Evolutionary conservation across 1,140 invertebrate genomes (phyloP).

Genomic region (Tribolium castaneum): DNA sequence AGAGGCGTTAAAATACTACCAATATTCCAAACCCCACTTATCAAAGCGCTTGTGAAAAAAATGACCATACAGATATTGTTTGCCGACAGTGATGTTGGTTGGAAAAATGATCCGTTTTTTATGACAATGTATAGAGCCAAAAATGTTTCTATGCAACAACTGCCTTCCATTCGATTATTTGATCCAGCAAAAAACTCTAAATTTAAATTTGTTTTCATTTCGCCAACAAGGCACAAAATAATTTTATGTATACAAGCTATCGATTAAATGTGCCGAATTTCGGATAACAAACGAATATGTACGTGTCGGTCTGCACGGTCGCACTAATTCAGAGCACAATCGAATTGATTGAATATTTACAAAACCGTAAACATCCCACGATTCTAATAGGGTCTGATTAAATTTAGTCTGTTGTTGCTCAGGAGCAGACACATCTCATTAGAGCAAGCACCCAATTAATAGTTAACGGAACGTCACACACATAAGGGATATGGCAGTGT

Average conservation of each 20-base stretch:
- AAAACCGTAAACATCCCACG: constrained; percentile 31
- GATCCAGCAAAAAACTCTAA: background rate
- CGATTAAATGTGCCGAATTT: constrained; percentile 14
- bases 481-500: background rate
- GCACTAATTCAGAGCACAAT: constrained; percentile 18
- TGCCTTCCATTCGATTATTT: background rate
- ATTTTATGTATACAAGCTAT: background rate
- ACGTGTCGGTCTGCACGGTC: background rate
- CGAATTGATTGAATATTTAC: constrained; percentile 33
- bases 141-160: background rate
- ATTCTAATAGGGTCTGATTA: constrained; percentile 22
- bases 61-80: too few relatives aligned
- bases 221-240: background rate
- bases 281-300: constrained; percentile 3
- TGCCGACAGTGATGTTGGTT: too few relatives aligned
- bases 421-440: constrained; percentile 32
- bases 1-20: too few relatives aligned
- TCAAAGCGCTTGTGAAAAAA: too few relatives aligned
- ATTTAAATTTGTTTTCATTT: background rate
- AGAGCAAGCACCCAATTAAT: constrained; percentile 33
- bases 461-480: constrained; percentile 34
- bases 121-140: background rate
- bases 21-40: too few relatives aligned
- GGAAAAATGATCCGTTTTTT: background rate
- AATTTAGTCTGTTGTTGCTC: constrained; percentile 24